Conservation (phyloP, 2,797 vertebrate genomes). For the Loris lydekkerianus region DNA sequence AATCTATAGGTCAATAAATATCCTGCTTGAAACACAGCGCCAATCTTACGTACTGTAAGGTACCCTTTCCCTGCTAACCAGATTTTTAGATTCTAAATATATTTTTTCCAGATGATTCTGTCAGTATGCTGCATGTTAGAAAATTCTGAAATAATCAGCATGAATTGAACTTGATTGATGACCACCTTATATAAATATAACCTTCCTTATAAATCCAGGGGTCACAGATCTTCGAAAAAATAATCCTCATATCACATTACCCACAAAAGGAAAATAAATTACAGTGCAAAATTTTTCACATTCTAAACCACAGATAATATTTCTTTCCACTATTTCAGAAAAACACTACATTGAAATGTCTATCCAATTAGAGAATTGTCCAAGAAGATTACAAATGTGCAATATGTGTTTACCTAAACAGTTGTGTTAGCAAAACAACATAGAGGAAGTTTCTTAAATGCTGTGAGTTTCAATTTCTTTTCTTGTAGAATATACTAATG, state of each 20-base stretch:
- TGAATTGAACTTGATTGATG: slow-evolving; percentile 64
- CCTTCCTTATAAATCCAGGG: slow-evolving; percentile 65
- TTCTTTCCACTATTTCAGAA: not conserved
- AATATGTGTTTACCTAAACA: not conserved
- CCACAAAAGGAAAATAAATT: slow-evolving; percentile 39
- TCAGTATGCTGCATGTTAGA: slow-evolving; percentile 65
- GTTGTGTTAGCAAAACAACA: not conserved
- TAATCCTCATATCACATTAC: not conserved
- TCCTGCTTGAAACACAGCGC: slow-evolving; percentile 75
- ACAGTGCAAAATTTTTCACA: not conserved
- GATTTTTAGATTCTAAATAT: slow-evolving; percentile 72
- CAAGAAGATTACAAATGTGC: slow-evolving; percentile 5
- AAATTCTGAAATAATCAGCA: slow-evolving; percentile 16
- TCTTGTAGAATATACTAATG: not conserved
- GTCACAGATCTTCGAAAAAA: not conserved
- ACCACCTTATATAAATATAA: slow-evolving; percentile 51
- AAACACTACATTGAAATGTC: not conserved
- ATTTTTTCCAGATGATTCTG: slow-evolving; percentile 71
- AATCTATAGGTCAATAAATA: slow-evolving; percentile 85
- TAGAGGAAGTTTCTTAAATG: not conserved
- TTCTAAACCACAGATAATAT: slow-evolving; percentile 37
- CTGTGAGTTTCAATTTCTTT: slow-evolving; percentile 11
- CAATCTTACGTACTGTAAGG: slow-evolving; percentile 77
- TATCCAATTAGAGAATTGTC: not conserved
- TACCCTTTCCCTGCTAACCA: slow-evolving; percentile 73